Evolutionary conservation across 2,888 invertebrate genomes (phyloP), one percentile per base, ranked within the genome.

Genomic region (Spodoptera picta): DNA sequence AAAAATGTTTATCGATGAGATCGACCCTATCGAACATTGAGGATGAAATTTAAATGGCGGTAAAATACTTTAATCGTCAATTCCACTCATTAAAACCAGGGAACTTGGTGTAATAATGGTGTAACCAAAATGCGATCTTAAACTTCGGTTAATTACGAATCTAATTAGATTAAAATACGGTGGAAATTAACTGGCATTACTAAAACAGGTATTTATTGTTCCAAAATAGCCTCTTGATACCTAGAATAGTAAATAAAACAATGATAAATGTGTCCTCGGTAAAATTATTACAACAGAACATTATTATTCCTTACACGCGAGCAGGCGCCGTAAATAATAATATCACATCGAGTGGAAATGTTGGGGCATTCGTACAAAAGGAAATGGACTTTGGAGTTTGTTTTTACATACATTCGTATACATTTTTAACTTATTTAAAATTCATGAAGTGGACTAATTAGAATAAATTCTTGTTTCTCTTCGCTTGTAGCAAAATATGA

Each of bases 1-100:
- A 91, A 91, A 90, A 90, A 86, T 80, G 79, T 81, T 78, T 83
- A 87, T 86, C 85, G 87, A 87, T 85, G 82, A 77, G 70, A 62
- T 73, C 78, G 72, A 69, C 78, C 74, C 79, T 81, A 85, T 80
- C 73, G 75, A 81, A 79, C 78, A 83, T 81, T 61, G 67, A 65
- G 74, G 72, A 61, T 54, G 75, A 75, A 50, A 69, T 63, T 57
- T 53, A 57, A 49, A 48, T 52, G 19, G 45, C 42, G 56, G 42
- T 54, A 41, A 68, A 66, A 45, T 59, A 42, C 5, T 42, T 54
- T 10, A 44, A 71, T 10, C 24, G 3, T 23, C 14, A 42, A 42
- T 51, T 44, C 14, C 59, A 44, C 3, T n/a, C 41, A 3, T 44
- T 48, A 45, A 51, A 36, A 45, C 64, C 44, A 19, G n/a, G 43